Conservation (phyloP, 1,140 invertebrate species). For the Micrasema minimum region DNA sequence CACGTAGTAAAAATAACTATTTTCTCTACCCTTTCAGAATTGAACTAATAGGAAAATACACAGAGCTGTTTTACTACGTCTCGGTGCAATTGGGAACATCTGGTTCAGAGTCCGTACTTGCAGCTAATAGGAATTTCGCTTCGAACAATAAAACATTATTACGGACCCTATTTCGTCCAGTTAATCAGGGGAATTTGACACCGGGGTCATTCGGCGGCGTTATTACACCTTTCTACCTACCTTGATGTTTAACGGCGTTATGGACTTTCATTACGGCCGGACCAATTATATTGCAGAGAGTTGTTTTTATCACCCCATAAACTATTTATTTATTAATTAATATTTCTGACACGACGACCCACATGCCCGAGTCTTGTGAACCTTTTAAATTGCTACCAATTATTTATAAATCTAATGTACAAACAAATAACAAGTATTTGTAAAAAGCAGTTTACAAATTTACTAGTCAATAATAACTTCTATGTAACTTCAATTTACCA, state of each 20-base stretch:
- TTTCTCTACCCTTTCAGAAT: background rate
- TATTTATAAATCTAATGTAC: no score
- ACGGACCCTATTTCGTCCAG: conserved; percentile 18
- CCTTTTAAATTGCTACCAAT: no score
- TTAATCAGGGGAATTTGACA: conserved; percentile 38
- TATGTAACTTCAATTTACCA: no score
- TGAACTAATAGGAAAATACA: background rate
- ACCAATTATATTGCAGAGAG: conserved; percentile 7
- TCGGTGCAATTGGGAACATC: conserved; percentile 24
- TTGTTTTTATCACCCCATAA: no score
- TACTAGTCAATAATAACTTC: no score
- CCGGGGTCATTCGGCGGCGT: conserved; percentile 27
- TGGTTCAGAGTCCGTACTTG: conserved; percentile 17
- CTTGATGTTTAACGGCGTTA: conserved; percentile 2
- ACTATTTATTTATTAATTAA: no score
- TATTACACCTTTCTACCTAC: conserved; percentile 32
- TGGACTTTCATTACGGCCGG: conserved; percentile 22
- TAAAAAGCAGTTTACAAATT: no score
- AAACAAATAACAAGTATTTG: no score
- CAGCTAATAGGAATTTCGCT: conserved; percentile 26
- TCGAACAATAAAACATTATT: conserved; percentile 32
- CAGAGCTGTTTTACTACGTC: conserved; percentile 20
- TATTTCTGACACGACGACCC: no score
- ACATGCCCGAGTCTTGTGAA: no score
- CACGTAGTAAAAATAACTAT: conserved; percentile 24